Conservation (phyloP, 2,797 vertebrate species). For the Gallinago nigripennis region DNA sequence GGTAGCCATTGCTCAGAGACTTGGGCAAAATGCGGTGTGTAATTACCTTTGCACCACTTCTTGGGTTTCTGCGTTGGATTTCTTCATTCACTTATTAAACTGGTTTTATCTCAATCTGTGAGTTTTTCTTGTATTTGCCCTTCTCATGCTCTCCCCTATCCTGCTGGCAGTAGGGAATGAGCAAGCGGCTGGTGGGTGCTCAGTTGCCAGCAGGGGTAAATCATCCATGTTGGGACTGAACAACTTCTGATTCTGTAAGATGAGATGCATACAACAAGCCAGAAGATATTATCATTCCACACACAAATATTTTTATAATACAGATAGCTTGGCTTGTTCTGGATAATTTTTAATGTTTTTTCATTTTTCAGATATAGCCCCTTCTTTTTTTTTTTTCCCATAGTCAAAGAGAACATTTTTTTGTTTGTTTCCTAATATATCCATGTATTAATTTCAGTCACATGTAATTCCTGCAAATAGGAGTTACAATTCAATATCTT, state of each 20-base stretch:
- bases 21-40: neutral
- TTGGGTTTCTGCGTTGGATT: fast-evolving
- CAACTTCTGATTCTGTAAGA: neutral
- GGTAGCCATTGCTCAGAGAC: neutral
- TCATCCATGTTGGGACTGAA: neutral
- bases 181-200: neutral
- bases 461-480: neutral
- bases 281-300: neutral
- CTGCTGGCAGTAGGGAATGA: neutral
- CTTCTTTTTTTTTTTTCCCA: neutral
- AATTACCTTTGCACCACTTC: neutral
- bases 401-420: neutral
- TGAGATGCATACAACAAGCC: neutral
- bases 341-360: neutral
- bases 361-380: neutral
- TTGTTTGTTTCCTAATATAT: neutral
- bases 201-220: neutral
- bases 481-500: neutral
- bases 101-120: neutral
- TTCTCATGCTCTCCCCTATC: neutral
- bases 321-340: neutral
- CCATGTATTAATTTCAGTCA: neutral
- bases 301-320: neutral
- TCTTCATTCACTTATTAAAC: neutral
- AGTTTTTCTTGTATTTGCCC: neutral